Evolutionary conservation across 2,113 vertebrate genomes (phyloP).

Genomic region (Anhinga anhinga): DNA sequence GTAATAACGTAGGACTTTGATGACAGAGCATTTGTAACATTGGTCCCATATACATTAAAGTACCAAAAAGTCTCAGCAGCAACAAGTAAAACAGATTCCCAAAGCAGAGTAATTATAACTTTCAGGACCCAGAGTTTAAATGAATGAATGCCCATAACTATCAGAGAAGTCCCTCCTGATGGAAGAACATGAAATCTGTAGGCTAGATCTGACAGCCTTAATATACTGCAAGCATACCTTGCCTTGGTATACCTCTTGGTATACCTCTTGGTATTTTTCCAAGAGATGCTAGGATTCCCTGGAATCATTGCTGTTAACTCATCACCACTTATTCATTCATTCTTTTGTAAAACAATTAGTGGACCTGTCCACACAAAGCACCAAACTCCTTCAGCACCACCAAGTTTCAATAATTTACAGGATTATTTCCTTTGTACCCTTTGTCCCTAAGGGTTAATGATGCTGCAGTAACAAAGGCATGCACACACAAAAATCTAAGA

Average conservation of each 20-base stretch:
- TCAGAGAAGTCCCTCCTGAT: background rate
- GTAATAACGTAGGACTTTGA: background rate
- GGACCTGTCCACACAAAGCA: rapidly evolving
- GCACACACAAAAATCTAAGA: background rate
- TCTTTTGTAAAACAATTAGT: background rate
- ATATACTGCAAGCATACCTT: background rate
- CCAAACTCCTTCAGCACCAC: background rate
- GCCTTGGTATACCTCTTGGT: background rate
- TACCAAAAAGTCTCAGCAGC: background rate
- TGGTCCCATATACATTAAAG: background rate
- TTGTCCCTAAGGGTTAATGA: background rate
- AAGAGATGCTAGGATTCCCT: background rate
- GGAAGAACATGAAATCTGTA: too few species aligned
- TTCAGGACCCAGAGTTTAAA: background rate
- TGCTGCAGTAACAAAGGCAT: background rate
- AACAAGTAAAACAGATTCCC: background rate
- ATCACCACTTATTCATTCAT: background rate
- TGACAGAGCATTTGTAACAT: background rate
- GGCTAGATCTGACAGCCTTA: background rate
- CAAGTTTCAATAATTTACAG: background rate
- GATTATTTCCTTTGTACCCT: background rate
- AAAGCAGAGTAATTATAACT: background rate
- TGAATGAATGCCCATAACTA: background rate
- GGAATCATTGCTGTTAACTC: background rate
- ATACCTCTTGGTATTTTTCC: background rate